Base-by-base conservation (phyloP, 1,140 invertebrate genomes). In the Drosophila nebulosa region DNA sequence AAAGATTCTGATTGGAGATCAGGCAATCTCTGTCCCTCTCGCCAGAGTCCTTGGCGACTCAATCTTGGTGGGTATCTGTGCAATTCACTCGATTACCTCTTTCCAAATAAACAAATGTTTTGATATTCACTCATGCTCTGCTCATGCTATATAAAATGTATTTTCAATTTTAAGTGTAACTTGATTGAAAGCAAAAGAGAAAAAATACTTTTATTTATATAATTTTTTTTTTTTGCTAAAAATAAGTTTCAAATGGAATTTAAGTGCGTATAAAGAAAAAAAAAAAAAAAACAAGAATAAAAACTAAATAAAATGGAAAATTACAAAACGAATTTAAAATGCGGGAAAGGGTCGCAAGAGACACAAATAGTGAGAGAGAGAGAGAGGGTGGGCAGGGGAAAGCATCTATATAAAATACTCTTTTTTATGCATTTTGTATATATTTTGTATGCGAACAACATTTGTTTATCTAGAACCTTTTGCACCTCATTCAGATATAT, bases 121-220 rank as follows among this genome's bases (percentile, higher is more conserved):
- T 9, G 4, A 30, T 30, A 9, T n/a, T 24, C 9, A 32, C 30
- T 32, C 10, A 32, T 32, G 30, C 30, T 32, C 30, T 32, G 7
- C 10, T 32, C 30, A 32, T 10, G 10, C 7, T 32, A 10, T 32
- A 10, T 32, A 12, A 3, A 32, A 59, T 22, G 58, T 58, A 51
- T 68, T 74, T 74, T 68, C 64, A 75, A 75, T 75, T 63, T 75
- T 52, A 75, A 75, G 72, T 75, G 71, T 74, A 62, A 74, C 72
- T 74, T 74, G 32, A 74, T 74, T 74, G 72, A 51, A 59, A 36
- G 51, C 64, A 36, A 68, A 32, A n/a, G 24, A 24, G 4, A 32
- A 32, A 9, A 12, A 32, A 9, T 32, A 32, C 30, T 32, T 12
- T 12, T 12, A 32, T 10, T 7, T 18, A 42, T 42, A 16, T 42